Evolutionary conservation across 2,113 vertebrate species (phyloP).

Genomic region (Furnarius figulus): DNA sequence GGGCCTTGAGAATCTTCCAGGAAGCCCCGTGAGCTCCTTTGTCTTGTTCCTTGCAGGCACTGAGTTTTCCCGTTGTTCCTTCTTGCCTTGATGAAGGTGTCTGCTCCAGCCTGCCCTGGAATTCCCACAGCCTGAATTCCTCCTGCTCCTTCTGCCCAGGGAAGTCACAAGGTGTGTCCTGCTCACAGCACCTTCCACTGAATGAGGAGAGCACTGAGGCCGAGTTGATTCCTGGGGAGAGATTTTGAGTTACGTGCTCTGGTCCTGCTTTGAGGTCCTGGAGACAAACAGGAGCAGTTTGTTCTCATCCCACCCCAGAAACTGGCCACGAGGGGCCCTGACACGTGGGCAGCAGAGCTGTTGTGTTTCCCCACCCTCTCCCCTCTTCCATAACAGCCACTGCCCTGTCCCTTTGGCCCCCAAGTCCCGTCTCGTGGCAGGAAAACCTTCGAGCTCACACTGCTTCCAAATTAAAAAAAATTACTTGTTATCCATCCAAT

Average conservation of each 20-base stretch:
- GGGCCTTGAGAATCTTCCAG: not conserved
- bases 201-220: not conserved
- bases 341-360: not conserved
- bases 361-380: not conserved
- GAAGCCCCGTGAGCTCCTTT: not conserved
- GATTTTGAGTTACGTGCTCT: not conserved
- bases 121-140: not conserved
- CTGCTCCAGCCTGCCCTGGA: not conserved
- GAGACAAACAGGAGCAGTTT: not conserved
- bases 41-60: not conserved
- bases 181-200: not conserved
- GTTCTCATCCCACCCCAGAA: not conserved
- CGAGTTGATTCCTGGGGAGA: not conserved
- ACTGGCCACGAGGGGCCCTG: fast-evolving
- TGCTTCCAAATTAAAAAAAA: slow-evolving; percentile 16
- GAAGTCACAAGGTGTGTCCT: not conserved
- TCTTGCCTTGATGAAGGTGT: not conserved
- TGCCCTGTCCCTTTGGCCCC: not conserved
- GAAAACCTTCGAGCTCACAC: not conserved
- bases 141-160: not conserved
- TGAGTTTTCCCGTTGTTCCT: not conserved
- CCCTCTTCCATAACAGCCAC: not conserved
- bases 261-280: not conserved
- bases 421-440: not conserved
- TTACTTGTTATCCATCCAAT: slow-evolving; percentile 70